Evolutionary conservation across 2,888 invertebrate species (phyloP).

Genomic region (Brenthis ino): DNA sequence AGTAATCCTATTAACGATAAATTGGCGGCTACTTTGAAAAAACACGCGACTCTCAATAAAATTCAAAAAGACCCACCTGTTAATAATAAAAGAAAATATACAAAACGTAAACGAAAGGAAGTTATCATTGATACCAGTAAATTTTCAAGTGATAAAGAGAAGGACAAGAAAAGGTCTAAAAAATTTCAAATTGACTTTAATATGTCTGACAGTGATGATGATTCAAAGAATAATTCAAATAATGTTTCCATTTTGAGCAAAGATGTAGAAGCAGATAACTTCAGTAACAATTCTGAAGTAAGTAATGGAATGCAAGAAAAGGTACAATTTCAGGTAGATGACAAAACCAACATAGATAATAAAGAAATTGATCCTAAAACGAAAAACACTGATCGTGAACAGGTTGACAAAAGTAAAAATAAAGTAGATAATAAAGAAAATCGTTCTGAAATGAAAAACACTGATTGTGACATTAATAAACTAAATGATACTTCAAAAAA

Average conservation of each 20-base stretch:
- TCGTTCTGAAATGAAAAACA: not conserved
- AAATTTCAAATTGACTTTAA: slow-evolving; percentile 33
- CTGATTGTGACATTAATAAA: not conserved
- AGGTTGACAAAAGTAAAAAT: not conserved
- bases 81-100: slow-evolving; percentile 48
- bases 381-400: not conserved
- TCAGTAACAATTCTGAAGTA: not conserved
- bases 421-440: not conserved
- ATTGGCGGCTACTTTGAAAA: slow-evolving; percentile 67
- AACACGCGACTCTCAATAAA: slow-evolving; percentile 66
- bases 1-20: slow-evolving; percentile 50
- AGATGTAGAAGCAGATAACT: not conserved
- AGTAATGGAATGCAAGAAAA: not conserved
- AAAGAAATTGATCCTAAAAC: not conserved
- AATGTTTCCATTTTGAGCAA: not conserved
- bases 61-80: slow-evolving; percentile 51
- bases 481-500: not conserved
- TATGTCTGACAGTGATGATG: slow-evolving; percentile 43
- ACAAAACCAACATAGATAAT: not conserved
- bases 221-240: not conserved
- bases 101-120: slow-evolving; percentile 62
- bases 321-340: not conserved
- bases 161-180: slow-evolving; percentile 39
- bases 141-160: slow-evolving; percentile 44
- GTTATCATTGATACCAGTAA: slow-evolving; percentile 51